Evolutionary conservation across 2,113 vertebrate genomes (phyloP).

Genomic region (Protobothrops flavoviridis): DNA sequence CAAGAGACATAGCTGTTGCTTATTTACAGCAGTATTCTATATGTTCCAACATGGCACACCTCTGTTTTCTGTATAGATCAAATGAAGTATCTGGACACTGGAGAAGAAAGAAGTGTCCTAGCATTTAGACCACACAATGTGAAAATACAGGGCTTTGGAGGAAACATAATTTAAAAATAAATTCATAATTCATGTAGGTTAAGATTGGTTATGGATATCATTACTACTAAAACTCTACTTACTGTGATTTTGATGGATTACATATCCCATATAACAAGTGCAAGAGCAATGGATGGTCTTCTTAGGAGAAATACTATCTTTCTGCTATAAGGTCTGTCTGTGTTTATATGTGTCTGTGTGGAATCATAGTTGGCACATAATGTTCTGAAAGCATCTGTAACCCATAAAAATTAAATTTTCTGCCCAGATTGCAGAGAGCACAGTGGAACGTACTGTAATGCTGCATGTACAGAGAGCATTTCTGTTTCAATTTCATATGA

Average conservation of each 20-base stretch:
- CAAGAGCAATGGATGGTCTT: background rate
- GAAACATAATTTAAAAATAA: background rate
- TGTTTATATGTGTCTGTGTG: background rate
- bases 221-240: no score
- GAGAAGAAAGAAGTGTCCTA: background rate
- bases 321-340: background rate
- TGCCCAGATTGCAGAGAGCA: slow-evolving; percentile 13
- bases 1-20: background rate
- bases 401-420: slow-evolving; percentile 10
- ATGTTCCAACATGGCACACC: background rate
- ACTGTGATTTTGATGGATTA: background rate
- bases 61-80: background rate
- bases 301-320: background rate
- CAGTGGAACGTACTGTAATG: background rate
- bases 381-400: slow-evolving; percentile 4
- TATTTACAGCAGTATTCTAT: background rate
- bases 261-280: background rate
- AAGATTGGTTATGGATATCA: background rate
- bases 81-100: background rate
- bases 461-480: background rate
- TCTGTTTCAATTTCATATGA: slow-evolving; percentile 9
- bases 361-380: background rate
- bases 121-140: background rate
- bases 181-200: background rate
- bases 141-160: background rate